phyloP scores from a whole-genome alignment of 2,797 vertebrate species.

The Hozukius guyotensis region DNA sequence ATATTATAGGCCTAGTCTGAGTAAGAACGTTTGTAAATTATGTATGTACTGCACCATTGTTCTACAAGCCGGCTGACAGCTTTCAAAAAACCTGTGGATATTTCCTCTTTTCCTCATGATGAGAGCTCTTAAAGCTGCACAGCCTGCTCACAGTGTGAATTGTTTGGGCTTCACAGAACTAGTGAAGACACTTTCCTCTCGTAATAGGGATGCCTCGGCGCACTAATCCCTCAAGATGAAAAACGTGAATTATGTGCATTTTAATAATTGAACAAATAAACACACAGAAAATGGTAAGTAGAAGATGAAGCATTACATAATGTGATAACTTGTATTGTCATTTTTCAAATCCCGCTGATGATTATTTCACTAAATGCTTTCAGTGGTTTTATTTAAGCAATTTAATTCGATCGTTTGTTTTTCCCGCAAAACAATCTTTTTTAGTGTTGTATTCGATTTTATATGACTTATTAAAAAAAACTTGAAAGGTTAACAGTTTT shows the following conservation, averaged over 20 bases:
- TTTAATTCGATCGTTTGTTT: background rate
- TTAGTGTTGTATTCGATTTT: background rate
- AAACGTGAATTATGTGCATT: background rate
- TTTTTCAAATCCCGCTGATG: background rate
- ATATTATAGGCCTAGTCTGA: background rate
- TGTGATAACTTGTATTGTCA: background rate
- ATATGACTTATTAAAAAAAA: background rate
- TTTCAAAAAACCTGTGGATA: constrained; percentile 21
- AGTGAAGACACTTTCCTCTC: background rate
- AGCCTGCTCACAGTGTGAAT: background rate
- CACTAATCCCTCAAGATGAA: background rate
- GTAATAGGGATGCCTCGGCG: background rate
- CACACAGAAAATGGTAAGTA: background rate
- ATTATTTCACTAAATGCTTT: background rate
- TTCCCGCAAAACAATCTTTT: background rate
- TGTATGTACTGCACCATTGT: constrained; percentile 43
- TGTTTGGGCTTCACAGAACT: constrained; percentile 9
- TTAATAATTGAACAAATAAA: constrained; percentile 2
- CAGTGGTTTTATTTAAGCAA: background rate
- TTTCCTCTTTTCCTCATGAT: constrained; percentile 2
- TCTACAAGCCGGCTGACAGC: constrained; percentile 32
- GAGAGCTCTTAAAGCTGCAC: background rate
- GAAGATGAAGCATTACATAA: background rate
- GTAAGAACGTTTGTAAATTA: constrained; percentile 40
- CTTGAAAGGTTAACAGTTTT: constrained; percentile 1